A percentile compares a stretch with the other conserved stretches of the same genome.
These are phyloP conservation scores for Embidobia sp. DNA, from an alignment of 2,888 invertebrate genomes.

Conservation along the genomic window DNA sequence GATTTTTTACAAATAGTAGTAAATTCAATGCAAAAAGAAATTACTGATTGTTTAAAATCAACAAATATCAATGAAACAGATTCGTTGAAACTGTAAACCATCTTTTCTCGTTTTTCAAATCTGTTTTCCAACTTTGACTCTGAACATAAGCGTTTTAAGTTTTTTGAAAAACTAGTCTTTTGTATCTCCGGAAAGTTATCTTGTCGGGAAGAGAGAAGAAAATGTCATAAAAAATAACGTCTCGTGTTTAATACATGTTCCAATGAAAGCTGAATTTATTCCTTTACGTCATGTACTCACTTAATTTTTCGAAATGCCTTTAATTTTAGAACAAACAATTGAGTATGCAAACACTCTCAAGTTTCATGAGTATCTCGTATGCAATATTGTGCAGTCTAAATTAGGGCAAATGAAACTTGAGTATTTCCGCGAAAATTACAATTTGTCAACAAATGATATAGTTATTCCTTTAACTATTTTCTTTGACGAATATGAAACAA, in stretches of 20 bases:
- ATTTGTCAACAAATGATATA: neutral
- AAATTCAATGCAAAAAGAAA: too few species aligned
- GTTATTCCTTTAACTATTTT: slow-evolving; percentile 55
- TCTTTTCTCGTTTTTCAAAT: neutral
- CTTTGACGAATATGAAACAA: slow-evolving; percentile 63
- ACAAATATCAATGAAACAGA: too few species aligned
- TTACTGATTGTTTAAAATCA: too few species aligned
- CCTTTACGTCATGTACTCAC: slow-evolving; percentile 2
- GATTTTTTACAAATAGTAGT: too few species aligned
- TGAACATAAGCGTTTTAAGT: neutral
- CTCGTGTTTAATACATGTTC: neutral
- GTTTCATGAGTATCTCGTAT: neutral
- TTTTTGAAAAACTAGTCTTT: slow-evolving; percentile 1
- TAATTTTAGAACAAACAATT: slow-evolving; percentile 17
- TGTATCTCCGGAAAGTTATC: neutral
- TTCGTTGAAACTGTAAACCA: too few species aligned
- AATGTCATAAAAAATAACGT: neutral
- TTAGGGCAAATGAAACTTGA: slow-evolving; percentile 19
- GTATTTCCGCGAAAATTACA: slow-evolving; percentile 1
- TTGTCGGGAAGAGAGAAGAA: slow-evolving; percentile 2
- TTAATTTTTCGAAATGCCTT: slow-evolving; percentile 29
- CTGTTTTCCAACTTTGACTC: neutral
- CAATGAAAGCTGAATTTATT: slow-evolving; percentile 6
- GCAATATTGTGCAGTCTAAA: slow-evolving; percentile 16
- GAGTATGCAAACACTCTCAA: slow-evolving; percentile 9